These are phyloP conservation scores for Drosophila rufa DNA, from an alignment of 1,140 invertebrate genomes.

Conservation along the genomic window DNA sequence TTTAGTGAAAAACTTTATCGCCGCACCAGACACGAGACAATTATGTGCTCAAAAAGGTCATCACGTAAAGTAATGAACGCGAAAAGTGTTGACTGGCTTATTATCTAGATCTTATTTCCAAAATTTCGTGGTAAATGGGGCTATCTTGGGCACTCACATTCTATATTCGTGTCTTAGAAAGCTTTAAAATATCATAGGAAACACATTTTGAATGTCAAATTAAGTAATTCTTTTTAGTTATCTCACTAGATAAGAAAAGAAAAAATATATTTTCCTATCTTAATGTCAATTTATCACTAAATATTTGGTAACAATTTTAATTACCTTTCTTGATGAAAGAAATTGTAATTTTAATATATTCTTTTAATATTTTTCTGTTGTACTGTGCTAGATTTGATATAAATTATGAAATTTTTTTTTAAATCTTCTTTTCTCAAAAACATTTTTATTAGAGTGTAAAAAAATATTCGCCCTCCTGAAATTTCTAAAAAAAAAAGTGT, in stretches of 20 bases:
- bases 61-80: constrained; percentile 25
- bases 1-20: constrained; percentile 10
- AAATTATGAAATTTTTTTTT: no score
- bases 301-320: no score
- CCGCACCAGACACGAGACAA: background rate
- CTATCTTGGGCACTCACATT: background rate
- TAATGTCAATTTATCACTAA: no score
- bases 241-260: background rate
- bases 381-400: no score
- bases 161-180: background rate
- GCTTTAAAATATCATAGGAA: background rate
- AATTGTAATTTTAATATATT: no score
- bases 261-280: background rate
- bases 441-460: no score
- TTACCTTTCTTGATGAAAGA: no score
- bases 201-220: background rate
- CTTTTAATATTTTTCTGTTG: no score
- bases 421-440: no score
- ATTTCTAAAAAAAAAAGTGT: no score
- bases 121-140: constrained; percentile 25
- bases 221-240: no score
- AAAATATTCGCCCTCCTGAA: no score
- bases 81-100: constrained; percentile 14
- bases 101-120: constrained; percentile 20
- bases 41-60: constrained; percentile 20